Base-by-base conservation (phyloP, 2,888 invertebrate genomes). In the Chrysolina americana region DNA sequence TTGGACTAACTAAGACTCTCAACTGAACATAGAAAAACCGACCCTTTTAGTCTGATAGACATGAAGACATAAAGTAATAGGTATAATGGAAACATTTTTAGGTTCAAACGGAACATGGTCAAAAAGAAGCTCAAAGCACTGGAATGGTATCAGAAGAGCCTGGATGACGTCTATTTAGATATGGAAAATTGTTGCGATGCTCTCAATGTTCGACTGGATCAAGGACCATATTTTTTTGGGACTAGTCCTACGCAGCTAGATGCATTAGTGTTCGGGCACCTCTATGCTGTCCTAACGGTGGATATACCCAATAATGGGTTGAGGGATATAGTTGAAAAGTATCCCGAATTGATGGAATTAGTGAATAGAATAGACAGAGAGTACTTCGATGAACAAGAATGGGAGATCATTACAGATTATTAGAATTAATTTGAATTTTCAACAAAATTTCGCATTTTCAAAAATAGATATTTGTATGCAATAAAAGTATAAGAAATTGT, bases 201-300 rank as follows among this genome's bases (percentile, higher is more conserved):
- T 0, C 88, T 98, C 8, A 94, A 95, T 56, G 93, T 94, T 80
- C 92, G 96, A 78, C 89, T 98, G 0, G 95, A 94, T 1, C 92
- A 93, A 21, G 92, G 92, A 64, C 90, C 92, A 50, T 97, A 92
- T 86, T 97, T 98, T 88, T 96, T 94, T 86, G 94, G 94, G 8
- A 90, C 92, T 65, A 89, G 88, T 93, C 97, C 98, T 0, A 97
- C 97, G 44, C 98, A 98, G 88, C 89, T 98, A 76, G 98, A 99
- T 88, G 98, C 98, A 0, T 89, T 98, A 36, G 95, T 97, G 0
- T 99, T 98, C 90, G 98, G 98, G 0, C 98, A 98, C 89, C 91
- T 98, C n/a, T 98, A 94, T 89, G 95, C 96, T 0, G 93, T 98
- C 79, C 90, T 98, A 71, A 97, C 97, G 8, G 97, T 96, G 3